These are phyloP conservation scores for Ardeotis arabs DNA, from an alignment of 2,113 vertebrate genomes.

Conservation along the genomic window DNA sequence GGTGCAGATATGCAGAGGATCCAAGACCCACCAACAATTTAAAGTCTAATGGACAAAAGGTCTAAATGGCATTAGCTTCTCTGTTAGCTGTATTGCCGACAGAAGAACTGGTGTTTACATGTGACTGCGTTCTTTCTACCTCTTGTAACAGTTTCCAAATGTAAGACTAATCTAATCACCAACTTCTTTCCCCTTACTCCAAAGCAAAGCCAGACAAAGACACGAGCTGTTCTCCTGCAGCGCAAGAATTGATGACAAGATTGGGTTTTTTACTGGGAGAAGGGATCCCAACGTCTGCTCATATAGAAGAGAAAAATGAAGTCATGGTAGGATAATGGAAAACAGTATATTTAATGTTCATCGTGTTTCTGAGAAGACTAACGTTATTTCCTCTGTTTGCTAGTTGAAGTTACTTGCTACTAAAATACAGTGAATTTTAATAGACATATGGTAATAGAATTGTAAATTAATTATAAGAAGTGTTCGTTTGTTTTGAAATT, in stretches of 20 bases:
- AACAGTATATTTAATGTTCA: not conserved
- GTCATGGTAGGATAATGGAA: constrained; percentile 86
- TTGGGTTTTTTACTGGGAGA: constrained; percentile 97
- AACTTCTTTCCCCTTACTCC: constrained; percentile 55
- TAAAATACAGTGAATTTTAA: not conserved
- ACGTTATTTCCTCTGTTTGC: not conserved
- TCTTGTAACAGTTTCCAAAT: not conserved
- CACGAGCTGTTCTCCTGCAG: constrained; percentile 91
- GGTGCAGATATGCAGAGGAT: not conserved
- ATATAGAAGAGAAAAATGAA: constrained; percentile 93
- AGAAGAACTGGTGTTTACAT: not conserved
- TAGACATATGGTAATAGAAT: not conserved
- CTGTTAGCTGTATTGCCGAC: not conserved
- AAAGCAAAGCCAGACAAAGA: constrained; percentile 88
- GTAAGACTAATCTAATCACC: not conserved
- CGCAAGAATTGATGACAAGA: constrained; percentile 98
- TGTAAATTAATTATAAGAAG: not conserved
- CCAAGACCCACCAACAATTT: not conserved
- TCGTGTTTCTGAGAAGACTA: not conserved
- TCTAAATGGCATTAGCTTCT: not conserved
- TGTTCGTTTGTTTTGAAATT: not conserved
- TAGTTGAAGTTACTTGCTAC: not conserved
- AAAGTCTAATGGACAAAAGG: not conserved
- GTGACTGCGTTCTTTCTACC: not conserved
- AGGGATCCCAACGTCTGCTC: constrained; percentile 92